Percentiles rank a stretch among this genome's conserved stretches.
Evolutionary conservation across 92 coral and sea anemone genomes (phyloP).

Genomic region (Anthopleura xanthogrammica): DNA sequence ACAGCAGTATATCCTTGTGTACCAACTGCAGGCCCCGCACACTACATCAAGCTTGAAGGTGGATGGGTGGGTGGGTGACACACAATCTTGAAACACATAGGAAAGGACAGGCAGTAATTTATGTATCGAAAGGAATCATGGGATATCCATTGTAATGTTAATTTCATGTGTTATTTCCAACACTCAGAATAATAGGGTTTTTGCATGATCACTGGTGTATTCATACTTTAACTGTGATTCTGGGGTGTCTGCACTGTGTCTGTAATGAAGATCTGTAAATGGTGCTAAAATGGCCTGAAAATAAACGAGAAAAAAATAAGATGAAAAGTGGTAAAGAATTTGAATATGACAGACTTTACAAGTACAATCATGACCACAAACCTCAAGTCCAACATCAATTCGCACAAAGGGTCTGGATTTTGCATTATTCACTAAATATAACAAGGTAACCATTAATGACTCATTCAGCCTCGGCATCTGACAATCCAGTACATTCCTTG

Average conservation of each 20-base stretch:
- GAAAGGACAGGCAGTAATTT: too few species aligned
- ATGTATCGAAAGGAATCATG: too few species aligned
- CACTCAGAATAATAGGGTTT: too few species aligned
- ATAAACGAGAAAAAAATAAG: background rate
- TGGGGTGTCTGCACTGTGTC: constrained; percentile 87
- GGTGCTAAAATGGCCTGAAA: constrained; percentile 93
- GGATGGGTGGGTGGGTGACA: too few species aligned
- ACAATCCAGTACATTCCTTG: constrained; percentile 83
- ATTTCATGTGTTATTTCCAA: too few species aligned
- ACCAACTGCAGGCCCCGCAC: too few species aligned
- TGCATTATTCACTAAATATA: constrained; percentile 73
- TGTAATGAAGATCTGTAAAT: constrained; percentile 94
- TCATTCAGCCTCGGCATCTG: constrained; percentile 91
- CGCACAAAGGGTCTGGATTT: constrained; percentile 78
- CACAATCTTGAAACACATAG: too few species aligned
- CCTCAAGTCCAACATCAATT: constrained; percentile 94
- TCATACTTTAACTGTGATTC: constrained; percentile 82
- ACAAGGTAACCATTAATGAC: constrained; percentile 79
- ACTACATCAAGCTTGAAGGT: too few species aligned
- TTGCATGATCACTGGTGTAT: background rate
- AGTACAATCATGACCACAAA: constrained; percentile 5
- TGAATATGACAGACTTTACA: background rate
- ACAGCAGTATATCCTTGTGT: too few species aligned
- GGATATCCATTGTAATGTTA: too few species aligned
- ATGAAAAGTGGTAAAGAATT: background rate